These are phyloP conservation scores for Sinopyrophorus schimmeli DNA, from an alignment of 2,888 invertebrate species.

Conservation along the genomic window DNA sequence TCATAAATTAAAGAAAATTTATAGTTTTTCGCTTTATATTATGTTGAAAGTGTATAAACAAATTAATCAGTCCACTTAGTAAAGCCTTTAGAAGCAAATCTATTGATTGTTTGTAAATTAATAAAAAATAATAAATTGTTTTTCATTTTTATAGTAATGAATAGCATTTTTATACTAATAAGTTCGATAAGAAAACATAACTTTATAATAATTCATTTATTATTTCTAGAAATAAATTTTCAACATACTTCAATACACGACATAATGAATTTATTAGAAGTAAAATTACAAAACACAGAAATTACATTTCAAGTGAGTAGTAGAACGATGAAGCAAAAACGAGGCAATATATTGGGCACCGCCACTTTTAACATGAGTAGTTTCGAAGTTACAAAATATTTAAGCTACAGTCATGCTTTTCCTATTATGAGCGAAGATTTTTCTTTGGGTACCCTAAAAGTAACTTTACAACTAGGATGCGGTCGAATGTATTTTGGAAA, in stretches of 20 bases:
- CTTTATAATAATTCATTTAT: background rate
- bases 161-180: background rate
- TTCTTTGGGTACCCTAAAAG: constrained; percentile 53
- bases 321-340: constrained; percentile 55
- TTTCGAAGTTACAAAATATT: constrained; percentile 47
- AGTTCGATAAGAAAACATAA: background rate
- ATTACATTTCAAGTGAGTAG: constrained; percentile 56
- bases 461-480: constrained; percentile 56
- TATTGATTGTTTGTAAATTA: too few species aligned
- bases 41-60: too few species aligned
- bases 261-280: constrained; percentile 48
- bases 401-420: constrained; percentile 52
- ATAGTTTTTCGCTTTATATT: too few species aligned
- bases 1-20: too few species aligned
- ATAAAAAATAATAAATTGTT: too few species aligned
- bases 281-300: constrained; percentile 45
- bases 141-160: too few species aligned
- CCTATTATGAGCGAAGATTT: constrained; percentile 52
- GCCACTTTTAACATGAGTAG: constrained; percentile 52
- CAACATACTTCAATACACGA: constrained; percentile 56
- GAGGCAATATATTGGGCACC: constrained; percentile 53
- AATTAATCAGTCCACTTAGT: too few species aligned
- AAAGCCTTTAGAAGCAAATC: too few species aligned
- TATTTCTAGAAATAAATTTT: constrained; percentile 54
- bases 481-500: constrained; percentile 58